These are phyloP conservation scores for Sclerurus mexicanus DNA, from an alignment of 2,113 vertebrate genomes.

Conservation along the genomic window DNA sequence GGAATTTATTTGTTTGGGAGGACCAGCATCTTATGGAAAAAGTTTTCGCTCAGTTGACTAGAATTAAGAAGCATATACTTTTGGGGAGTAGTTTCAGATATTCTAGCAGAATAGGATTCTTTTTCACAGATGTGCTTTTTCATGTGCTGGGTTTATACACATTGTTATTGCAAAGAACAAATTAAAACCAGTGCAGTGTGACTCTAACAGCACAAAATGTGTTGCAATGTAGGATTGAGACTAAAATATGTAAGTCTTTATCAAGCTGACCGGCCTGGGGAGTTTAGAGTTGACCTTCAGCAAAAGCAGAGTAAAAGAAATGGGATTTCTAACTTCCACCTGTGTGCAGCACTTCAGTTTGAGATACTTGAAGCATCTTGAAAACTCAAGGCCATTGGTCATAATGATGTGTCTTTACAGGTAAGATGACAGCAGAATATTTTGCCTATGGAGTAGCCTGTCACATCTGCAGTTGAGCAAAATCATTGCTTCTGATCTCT, in stretches of 20 bases:
- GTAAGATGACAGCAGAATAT: neutral
- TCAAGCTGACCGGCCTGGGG: neutral
- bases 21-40: neutral
- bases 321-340: neutral
- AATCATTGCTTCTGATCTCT: neutral
- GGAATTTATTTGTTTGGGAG: neutral
- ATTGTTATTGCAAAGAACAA: slow-evolving; percentile 46
- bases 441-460: neutral
- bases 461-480: neutral
- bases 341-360: neutral
- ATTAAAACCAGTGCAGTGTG: slow-evolving; percentile 44
- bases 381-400: neutral
- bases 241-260: neutral
- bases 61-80: neutral
- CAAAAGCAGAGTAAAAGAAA: neutral
- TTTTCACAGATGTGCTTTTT: slow-evolving; percentile 32
- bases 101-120: slow-evolving; percentile 44
- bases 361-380: neutral
- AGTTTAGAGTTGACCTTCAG: neutral
- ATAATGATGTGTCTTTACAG: neutral
- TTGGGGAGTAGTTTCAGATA: slow-evolving; percentile 24
- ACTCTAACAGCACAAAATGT: neutral
- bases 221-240: neutral
- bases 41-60: slow-evolving; percentile 17
- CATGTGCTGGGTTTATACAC: slow-evolving; percentile 16